Evolutionary conservation across 2,888 invertebrate species (phyloP), one percentile per base, ranked within the genome.

Genomic region (Folsomia candida): DNA sequence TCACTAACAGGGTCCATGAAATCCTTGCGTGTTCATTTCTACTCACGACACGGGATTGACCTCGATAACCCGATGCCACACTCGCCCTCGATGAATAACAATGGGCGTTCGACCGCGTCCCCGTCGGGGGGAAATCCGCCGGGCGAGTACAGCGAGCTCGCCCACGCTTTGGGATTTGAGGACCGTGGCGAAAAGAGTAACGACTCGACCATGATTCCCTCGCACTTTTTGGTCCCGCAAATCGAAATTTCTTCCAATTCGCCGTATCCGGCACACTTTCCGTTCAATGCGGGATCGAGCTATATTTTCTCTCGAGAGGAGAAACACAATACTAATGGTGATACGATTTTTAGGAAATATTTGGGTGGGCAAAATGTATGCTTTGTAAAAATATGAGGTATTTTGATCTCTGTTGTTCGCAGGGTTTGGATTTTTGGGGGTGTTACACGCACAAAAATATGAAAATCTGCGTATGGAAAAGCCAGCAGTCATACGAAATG

Each of bases 1-100:
- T 61, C 20, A 37, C 24, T 51, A 59, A 2, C 37, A 74, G 74
- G 91, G 51, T 92, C 92, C 51, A 93, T 93, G 93, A 93, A 94
- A 84, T 93, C 92, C 81, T 86, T 94, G 62, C 86, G 93, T 83
- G 90, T 93, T 80, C 94, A 94, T 83, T 93, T 94, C 85, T 93
- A 91, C 82, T 93, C 93, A 84, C 89, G 92, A 81, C 94, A 94
- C 82, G 93, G 93, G 70, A 93, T 94, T 79, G 93, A 94, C 83
- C 84, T 94, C 82, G 94, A 94, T 82, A 93, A 93, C 84, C 93
- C 93, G 2, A 92, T 92, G 67, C 91, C 92, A 28, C 77, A 79
- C 69, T 78, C 78, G 51, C 75, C 78, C 18, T 71, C 75, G 2
- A 60, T 78, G 14, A 73, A 76, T 29, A 72, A 76, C 14, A 73